A percentile compares a stretch with the other conserved stretches of the same genome.
Evolutionary conservation across 2,888 invertebrate genomes (phyloP).

Genomic region (Hanleya hanleyi): DNA sequence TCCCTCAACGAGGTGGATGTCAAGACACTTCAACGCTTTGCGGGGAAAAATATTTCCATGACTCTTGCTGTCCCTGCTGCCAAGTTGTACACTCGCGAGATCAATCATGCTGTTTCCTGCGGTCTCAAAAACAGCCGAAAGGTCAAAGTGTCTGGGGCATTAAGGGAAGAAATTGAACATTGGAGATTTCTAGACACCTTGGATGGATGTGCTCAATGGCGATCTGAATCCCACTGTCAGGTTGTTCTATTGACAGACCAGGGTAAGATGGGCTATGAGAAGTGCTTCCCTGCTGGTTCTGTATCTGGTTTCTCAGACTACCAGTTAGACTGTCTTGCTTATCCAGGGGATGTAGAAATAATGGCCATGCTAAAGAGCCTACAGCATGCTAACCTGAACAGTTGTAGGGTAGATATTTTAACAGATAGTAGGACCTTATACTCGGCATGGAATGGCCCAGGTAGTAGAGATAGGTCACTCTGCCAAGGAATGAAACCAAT

Average conservation of each 20-base stretch:
- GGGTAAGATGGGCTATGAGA: too few relatives aligned
- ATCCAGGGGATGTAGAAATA: too few relatives aligned
- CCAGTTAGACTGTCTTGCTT: too few relatives aligned
- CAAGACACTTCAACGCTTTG: background rate
- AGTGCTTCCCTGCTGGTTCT: too few relatives aligned
- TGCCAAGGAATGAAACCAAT: too few relatives aligned
- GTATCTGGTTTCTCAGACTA: too few relatives aligned
- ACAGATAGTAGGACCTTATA: background rate
- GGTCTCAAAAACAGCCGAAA: background rate
- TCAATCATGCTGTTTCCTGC: background rate
- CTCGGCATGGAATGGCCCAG: too few relatives aligned
- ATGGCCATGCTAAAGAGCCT: background rate
- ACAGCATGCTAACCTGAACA: background rate
- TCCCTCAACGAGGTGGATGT: background rate
- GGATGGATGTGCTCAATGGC: background rate
- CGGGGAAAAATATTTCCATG: constrained; percentile 10
- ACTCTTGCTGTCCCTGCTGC: too few relatives aligned
- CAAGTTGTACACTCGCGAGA: too few relatives aligned
- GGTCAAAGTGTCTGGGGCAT: background rate
- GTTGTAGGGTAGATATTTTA: background rate
- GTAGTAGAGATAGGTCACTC: too few relatives aligned
- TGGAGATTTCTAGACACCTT: too few relatives aligned
- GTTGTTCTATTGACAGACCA: background rate
- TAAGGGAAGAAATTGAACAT: background rate
- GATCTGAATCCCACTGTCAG: background rate